phyloP scores from a whole-genome alignment of 2,888 invertebrate species.

The Drosophila rellima region DNA sequence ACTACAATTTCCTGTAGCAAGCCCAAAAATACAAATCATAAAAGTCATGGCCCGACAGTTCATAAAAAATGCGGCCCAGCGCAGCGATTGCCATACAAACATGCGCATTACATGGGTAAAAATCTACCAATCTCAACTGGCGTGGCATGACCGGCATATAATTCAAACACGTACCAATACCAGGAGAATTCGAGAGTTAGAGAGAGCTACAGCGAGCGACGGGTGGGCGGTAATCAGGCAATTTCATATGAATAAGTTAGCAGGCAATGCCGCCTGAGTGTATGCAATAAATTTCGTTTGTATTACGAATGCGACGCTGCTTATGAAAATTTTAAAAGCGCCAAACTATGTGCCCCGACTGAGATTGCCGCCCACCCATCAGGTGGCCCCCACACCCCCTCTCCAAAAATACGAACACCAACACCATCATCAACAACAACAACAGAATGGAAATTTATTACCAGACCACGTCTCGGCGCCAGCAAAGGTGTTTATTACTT shows the following conservation, averaged over 20 bases:
- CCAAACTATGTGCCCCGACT: slow-evolving; percentile 70
- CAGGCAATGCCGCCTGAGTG: slow-evolving; percentile 73
- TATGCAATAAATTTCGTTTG: slow-evolving; percentile 75
- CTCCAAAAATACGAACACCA: slow-evolving; percentile 11
- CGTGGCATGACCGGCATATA: slow-evolving; percentile 74
- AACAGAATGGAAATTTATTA: slow-evolving; percentile 74
- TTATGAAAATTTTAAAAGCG: slow-evolving; percentile 77
- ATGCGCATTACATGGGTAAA: slow-evolving; percentile 63
- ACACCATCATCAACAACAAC: slow-evolving; percentile 17
- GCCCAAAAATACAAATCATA: slow-evolving; percentile 72
- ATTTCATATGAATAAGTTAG: slow-evolving; percentile 79
- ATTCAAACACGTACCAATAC: slow-evolving; percentile 78
- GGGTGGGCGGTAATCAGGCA: slow-evolving; percentile 75
- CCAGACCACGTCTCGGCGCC: slow-evolving; percentile 25
- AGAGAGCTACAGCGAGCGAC: slow-evolving; percentile 5
- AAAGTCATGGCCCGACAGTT: slow-evolving; percentile 72
- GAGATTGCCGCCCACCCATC: slow-evolving; percentile 52
- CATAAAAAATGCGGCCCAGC: slow-evolving; percentile 77
- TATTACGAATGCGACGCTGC: slow-evolving; percentile 71
- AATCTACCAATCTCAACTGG: slow-evolving; percentile 45
- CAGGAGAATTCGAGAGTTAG: slow-evolving; percentile 9
- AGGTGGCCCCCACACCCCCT: slow-evolving; percentile 8
- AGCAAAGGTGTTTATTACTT: slow-evolving; percentile 76
- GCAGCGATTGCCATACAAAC: slow-evolving; percentile 78
- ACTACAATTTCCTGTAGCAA: slow-evolving; percentile 50